Evolutionary conservation across 2,113 vertebrate genomes (phyloP).

Genomic region (Paradisaea rubra): DNA sequence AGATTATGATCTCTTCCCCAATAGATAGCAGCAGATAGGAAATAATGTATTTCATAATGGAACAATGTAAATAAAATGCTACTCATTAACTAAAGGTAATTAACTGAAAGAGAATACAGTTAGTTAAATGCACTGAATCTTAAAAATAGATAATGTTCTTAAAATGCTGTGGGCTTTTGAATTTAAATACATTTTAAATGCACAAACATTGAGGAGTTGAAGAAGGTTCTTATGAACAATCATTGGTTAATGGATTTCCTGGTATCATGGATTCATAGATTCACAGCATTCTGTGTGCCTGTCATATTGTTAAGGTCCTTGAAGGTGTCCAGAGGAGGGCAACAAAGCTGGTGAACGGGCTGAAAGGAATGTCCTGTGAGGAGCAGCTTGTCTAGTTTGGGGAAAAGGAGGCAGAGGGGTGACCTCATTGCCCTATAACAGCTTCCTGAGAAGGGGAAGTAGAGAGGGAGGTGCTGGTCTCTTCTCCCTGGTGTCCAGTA

Average conservation of each 20-base stretch:
- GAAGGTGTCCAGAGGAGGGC: background rate
- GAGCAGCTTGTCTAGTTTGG: background rate
- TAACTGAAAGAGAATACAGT: constrained; percentile 22
- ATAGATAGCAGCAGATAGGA: background rate
- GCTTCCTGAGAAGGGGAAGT: background rate
- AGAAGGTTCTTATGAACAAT: background rate
- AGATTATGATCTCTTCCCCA: constrained; percentile 17
- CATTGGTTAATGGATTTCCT: background rate
- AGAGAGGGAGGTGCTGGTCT: background rate
- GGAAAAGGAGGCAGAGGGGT: background rate
- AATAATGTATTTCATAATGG: constrained; percentile 1
- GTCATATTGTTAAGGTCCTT: background rate
- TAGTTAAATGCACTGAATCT: background rate
- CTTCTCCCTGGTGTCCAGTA: background rate
- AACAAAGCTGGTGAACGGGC: background rate
- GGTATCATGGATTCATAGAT: background rate
- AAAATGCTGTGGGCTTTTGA: background rate
- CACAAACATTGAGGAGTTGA: background rate
- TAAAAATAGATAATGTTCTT: background rate
- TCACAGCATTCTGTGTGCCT: background rate
- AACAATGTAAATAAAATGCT: constrained; percentile 9
- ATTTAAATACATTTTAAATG: background rate
- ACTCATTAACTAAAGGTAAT: background rate
- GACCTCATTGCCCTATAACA: background rate
- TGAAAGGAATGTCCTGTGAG: background rate